phyloP scores from a whole-genome alignment of 2,888 invertebrate genomes.

The Nomada ferruginata region DNA sequence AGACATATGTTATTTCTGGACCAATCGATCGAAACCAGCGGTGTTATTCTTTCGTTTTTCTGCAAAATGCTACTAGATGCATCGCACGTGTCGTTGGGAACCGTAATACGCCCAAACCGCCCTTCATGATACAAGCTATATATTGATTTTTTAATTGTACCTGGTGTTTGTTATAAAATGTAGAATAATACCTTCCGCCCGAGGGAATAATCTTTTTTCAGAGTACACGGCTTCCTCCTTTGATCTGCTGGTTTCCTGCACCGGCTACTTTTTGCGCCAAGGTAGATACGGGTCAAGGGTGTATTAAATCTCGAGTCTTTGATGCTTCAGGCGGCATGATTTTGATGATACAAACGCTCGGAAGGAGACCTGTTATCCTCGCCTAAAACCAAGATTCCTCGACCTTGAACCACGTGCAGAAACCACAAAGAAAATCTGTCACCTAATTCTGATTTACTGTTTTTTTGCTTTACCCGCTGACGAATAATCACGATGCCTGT shows the following conservation, averaged over 20 bases:
- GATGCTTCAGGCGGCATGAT: slow-evolving; percentile 65
- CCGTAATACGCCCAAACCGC: slow-evolving; percentile 28
- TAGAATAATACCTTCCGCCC: background rate
- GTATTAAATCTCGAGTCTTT: slow-evolving; percentile 69
- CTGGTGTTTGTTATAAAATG: background rate
- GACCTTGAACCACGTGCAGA: too few relatives aligned
- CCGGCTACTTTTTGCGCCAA: slow-evolving; percentile 21
- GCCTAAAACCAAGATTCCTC: background rate
- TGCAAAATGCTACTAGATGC: background rate
- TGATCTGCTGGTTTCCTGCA: slow-evolving; percentile 52
- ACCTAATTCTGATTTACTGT: too few relatives aligned
- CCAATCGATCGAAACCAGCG: slow-evolving; percentile 1
- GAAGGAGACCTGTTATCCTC: slow-evolving; percentile 55
- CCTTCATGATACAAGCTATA: too few relatives aligned
- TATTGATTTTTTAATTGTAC: background rate
- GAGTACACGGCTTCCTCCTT: slow-evolving; percentile 67
- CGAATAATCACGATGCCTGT: too few relatives aligned
- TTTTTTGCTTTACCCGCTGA: too few relatives aligned
- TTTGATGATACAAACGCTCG: slow-evolving; percentile 72
- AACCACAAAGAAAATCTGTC: too few relatives aligned
- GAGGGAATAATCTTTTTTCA: background rate
- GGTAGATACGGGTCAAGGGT: slow-evolving; percentile 45
- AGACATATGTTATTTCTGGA: slow-evolving; percentile 69
- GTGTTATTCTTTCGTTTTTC: slow-evolving; percentile 49
- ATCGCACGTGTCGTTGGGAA: slow-evolving; percentile 33